Base-by-base conservation (phyloP, 2,113 vertebrate genomes). In the Pluvianellus socialis region DNA sequence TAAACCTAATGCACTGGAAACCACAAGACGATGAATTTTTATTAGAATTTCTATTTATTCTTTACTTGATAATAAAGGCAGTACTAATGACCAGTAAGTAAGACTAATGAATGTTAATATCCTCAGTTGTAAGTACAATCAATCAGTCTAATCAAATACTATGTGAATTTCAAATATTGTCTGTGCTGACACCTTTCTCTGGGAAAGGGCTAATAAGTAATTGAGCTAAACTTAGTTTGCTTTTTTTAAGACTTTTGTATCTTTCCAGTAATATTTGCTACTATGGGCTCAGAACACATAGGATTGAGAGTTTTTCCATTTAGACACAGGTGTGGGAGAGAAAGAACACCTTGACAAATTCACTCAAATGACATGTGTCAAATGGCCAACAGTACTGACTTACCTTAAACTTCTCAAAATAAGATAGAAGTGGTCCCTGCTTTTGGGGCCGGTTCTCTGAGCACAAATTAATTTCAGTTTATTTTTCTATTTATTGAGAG, bases 1-100 rank as follows among this genome's bases (percentile, higher is more conserved):
- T 97, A 98, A 98, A 98, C 98, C 97, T 98, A 98, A 98, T 96
- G 97, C 94, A 98, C 87, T 94, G 77, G 95, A 91, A 97, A 94
- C 96, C 97, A 94, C 90, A 98, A 97, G 65, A 94, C 95, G 82
- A 98, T 98, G 96, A 98, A 98, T 98, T 99, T 98, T 98, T 98
- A 98, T 98, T 98, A 98, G 95, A 98, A 98, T 98, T 98, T 98
- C 97, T 98, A 76, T 98, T 99, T 99, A 98, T 98, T 98, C 98
- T 98, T 97, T 97, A 94, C 85, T 96, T 98, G 97, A 98, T 98
- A 98, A 98, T 98, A 98, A 98, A 98, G 92, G 93, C 97, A 98
- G 96, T 96, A 98, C 97, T 98, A 98, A 98, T 97, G 96, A 98
- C 97, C 96, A 96, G 96, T 98, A 97, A 98, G 95, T 90, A 97